Conservation (phyloP, 2,888 invertebrate species). For the Tridacna gigas region DNA sequence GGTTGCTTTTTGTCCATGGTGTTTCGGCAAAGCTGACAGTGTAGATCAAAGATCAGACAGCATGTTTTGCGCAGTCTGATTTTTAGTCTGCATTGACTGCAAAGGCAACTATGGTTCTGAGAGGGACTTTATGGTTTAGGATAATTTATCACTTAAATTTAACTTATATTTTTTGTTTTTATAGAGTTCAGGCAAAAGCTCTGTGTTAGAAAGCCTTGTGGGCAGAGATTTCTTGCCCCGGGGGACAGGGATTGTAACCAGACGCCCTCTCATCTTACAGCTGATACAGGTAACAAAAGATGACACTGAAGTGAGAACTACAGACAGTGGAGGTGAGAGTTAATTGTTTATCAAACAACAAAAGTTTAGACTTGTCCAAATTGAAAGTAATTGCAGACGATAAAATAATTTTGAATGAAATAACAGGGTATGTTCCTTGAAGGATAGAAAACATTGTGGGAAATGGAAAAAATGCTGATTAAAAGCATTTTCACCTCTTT, state of each 20-base stretch:
- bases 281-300: constrained; percentile 95
- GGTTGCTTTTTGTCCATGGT: no score
- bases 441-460: constrained; percentile 1
- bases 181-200: constrained; percentile 99
- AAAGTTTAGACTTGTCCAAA: neutral
- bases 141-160: no score
- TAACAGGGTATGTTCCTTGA: no score
- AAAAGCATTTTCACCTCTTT: neutral
- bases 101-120: no score
- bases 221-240: constrained; percentile 98
- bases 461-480: neutral
- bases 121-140: no score
- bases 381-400: no score
- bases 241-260: constrained; percentile 98
- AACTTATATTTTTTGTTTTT: constrained; percentile 69
- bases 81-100: no score
- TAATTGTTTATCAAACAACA: neutral
- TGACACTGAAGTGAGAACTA: constrained; percentile 92
- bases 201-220: constrained; percentile 98
- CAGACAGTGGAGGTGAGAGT: constrained; percentile 91
- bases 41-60: no score
- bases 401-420: no score
- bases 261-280: constrained; percentile 97
- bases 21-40: no score
- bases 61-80: no score